Evolutionary conservation across 1,140 invertebrate species (phyloP).

Genomic region (Heliconius nattereri): DNA sequence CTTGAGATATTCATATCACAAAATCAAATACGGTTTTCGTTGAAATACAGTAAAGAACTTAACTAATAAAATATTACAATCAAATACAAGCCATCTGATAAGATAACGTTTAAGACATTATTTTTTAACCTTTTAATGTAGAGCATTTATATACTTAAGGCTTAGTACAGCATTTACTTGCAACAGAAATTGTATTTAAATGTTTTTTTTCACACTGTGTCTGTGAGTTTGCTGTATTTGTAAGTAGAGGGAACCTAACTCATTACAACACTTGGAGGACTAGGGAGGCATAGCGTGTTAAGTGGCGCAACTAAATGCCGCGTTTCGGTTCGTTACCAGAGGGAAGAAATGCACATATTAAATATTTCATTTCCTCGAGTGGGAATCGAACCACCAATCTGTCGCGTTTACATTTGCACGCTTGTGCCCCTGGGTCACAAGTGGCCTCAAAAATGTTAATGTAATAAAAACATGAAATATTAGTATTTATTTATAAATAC

Average conservation of each 20-base stretch:
- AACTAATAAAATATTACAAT: background rate
- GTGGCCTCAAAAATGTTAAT: no score
- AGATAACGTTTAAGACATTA: slow-evolving; percentile 10
- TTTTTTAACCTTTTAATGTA: background rate
- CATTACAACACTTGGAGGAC: no score
- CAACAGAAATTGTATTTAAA: no score
- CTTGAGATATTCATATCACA: background rate
- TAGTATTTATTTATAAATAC: no score
- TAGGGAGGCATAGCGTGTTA: no score
- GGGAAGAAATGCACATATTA: background rate
- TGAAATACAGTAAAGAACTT: background rate
- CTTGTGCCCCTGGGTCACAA: background rate
- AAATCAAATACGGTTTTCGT: background rate
- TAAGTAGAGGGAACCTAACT: no score
- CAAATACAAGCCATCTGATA: slow-evolving; percentile 1
- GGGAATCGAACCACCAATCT: background rate
- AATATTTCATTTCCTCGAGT: background rate
- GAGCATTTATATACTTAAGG: background rate
- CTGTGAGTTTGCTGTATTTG: no score
- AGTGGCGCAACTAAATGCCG: no score
- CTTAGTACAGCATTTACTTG: no score
- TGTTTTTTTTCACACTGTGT: no score
- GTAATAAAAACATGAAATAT: background rate
- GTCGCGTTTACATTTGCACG: background rate
- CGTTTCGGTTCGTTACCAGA: background rate